Conservation (phyloP, 2,113 vertebrate species). For the Otis tarda region DNA sequence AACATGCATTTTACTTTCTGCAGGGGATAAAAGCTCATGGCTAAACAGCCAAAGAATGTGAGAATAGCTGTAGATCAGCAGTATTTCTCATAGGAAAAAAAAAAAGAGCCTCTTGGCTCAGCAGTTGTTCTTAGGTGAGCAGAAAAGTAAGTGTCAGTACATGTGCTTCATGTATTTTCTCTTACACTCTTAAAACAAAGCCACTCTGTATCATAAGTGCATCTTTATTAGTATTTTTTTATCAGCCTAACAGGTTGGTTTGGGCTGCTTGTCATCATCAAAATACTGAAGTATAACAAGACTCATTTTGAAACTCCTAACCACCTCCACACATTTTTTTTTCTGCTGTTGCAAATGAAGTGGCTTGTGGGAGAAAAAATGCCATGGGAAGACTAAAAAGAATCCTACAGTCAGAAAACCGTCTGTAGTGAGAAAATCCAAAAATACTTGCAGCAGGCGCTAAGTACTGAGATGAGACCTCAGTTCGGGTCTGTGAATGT, state of each 20-base stretch:
- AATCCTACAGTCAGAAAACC: not conserved
- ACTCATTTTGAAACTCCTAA: not conserved
- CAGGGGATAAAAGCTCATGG: not conserved
- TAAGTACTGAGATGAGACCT: not conserved
- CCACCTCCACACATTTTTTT: not conserved
- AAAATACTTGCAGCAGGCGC: not conserved
- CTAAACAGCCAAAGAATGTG: not conserved
- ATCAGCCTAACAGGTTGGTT: not conserved
- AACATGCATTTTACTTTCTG: not conserved
- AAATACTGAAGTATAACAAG: not conserved
- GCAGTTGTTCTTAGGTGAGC: not conserved
- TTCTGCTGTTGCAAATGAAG: not conserved
- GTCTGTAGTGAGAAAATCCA: conserved; percentile 22
- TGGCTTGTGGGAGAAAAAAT: conserved; percentile 28
- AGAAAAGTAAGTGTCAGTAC: not conserved
- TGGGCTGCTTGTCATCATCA: not conserved
- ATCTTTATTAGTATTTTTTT: not conserved
- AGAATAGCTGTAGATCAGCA: not conserved
- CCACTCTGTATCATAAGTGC: not conserved
- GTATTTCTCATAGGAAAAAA: not conserved
- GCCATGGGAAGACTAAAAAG: conserved; percentile 7
- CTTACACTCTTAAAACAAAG: not conserved
- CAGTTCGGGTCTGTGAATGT: not conserved
- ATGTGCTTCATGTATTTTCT: not conserved
- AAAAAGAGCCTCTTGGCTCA: not conserved